Evolutionary conservation across 1,140 invertebrate genomes (phyloP).

Genomic region (Chymomyza costata): DNA sequence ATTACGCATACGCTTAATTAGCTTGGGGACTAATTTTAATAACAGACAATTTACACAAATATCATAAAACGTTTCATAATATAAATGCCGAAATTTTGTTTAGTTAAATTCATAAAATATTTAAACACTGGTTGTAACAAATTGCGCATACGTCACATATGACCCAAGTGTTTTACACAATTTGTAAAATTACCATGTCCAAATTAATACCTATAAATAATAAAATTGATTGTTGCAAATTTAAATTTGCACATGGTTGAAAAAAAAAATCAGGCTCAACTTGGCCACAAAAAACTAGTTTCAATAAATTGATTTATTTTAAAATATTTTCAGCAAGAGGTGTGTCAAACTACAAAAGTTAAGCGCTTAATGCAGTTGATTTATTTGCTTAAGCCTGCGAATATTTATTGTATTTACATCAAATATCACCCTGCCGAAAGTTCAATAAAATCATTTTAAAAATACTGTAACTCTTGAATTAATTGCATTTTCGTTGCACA

Average conservation of each 20-base stretch:
- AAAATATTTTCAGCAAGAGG: constrained; percentile 24
- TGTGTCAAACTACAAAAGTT: not conserved
- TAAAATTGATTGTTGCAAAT: constrained; percentile 11
- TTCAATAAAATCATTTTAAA: constrained; percentile 53
- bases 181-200: constrained; percentile 11
- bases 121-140: constrained; percentile 14
- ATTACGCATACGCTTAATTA: constrained; percentile 19
- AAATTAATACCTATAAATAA: not conserved
- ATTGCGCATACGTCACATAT: constrained; percentile 37
- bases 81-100: constrained; percentile 1
- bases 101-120: constrained; percentile 3
- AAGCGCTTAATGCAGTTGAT: constrained; percentile 51
- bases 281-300: no score
- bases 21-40: not conserved
- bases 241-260: constrained; percentile 12
- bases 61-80: no score
- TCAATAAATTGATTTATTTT: constrained; percentile 63
- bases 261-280: no score
- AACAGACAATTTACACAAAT: constrained; percentile 1
- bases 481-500: constrained; percentile 55
- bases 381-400: constrained; percentile 38
- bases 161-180: constrained; percentile 14
- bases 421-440: constrained; percentile 30
- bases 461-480: constrained; percentile 65
- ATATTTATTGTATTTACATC: constrained; percentile 49